phyloP scores from a whole-genome alignment of 1,140 invertebrate species.

The Bilobella aurantiaca region DNA sequence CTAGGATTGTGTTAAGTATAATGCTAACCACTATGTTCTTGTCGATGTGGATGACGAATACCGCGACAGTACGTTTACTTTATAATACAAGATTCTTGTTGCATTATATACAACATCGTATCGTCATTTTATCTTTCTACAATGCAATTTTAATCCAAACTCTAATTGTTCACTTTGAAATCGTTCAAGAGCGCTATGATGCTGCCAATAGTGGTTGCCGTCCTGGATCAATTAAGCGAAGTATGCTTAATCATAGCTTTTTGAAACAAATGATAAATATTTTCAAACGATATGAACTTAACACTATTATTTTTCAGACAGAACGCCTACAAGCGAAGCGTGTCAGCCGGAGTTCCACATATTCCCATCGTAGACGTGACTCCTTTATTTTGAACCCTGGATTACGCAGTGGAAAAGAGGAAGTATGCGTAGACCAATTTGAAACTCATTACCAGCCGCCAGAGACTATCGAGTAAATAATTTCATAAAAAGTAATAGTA shows the following conservation, averaged over 20 bases:
- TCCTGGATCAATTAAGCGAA: conserved; percentile 32
- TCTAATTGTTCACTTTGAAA: too few relatives aligned
- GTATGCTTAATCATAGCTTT: conserved; percentile 3
- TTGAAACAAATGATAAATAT: not conserved
- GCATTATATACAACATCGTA: too few relatives aligned
- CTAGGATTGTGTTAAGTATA: conserved; percentile 41
- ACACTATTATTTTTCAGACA: not conserved
- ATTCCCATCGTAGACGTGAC: not conserved
- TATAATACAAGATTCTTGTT: too few relatives aligned
- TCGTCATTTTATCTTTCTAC: too few relatives aligned
- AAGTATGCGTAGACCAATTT: too few relatives aligned
- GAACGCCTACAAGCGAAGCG: conserved; percentile 34
- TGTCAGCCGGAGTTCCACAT: not conserved
- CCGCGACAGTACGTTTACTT: conserved; percentile 34
- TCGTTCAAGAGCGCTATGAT: conserved; percentile 38
- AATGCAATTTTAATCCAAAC: too few relatives aligned
- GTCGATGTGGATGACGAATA: conserved; percentile 45
- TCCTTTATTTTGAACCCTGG: not conserved
- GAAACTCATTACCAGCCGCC: too few relatives aligned
- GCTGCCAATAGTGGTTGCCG: conserved; percentile 39
- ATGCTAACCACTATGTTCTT: conserved; percentile 44
- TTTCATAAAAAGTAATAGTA: too few relatives aligned
- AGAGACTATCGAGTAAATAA: too few relatives aligned
- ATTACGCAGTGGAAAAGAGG: not conserved
- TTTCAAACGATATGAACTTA: not conserved